Evolutionary conservation across 2,888 invertebrate genomes (phyloP).

Genomic region (Tipula lateralis): DNA sequence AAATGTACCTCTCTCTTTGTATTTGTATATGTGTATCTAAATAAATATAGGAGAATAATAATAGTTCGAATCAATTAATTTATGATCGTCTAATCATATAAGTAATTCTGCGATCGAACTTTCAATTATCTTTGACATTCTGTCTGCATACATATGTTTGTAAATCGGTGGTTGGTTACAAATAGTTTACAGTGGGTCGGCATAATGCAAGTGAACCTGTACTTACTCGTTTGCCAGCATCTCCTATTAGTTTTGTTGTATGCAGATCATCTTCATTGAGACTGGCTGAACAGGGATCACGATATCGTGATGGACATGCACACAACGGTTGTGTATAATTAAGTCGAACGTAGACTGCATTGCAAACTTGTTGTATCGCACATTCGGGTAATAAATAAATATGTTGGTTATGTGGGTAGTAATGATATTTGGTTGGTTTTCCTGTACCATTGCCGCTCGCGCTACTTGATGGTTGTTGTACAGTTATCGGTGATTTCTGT

Average conservation of each 20-base stretch:
- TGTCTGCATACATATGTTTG: not conserved
- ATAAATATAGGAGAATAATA: too few relatives aligned
- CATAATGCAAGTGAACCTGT: not conserved
- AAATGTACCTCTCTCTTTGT: not conserved
- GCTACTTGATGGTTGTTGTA: not conserved
- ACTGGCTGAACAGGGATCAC: conserved; percentile 87
- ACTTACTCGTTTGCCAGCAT: conserved; percentile 75
- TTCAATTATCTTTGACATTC: not conserved
- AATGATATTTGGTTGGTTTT: conserved; percentile 89
- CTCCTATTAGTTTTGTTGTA: conserved; percentile 83
- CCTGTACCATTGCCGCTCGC: conserved; percentile 48
- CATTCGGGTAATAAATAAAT: conserved; percentile 88
- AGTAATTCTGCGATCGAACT: not conserved
- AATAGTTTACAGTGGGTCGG: too few relatives aligned
- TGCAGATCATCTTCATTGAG: conserved; percentile 86
- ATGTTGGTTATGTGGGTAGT: conserved; percentile 90
- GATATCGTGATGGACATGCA: conserved; percentile 79
- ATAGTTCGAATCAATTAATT: too few relatives aligned
- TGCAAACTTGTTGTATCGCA: conserved; percentile 90
- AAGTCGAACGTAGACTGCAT: conserved; percentile 84
- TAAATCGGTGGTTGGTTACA: not conserved
- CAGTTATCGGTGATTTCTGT: not conserved
- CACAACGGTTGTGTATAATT: conserved; percentile 91
- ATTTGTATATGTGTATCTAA: not conserved
- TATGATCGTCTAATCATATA: not conserved